A percentile compares a stretch with the other conserved stretches of the same genome.
Evolutionary conservation across 1,140 invertebrate species (phyloP).

Genomic region (Ruditapes philippinarum): DNA sequence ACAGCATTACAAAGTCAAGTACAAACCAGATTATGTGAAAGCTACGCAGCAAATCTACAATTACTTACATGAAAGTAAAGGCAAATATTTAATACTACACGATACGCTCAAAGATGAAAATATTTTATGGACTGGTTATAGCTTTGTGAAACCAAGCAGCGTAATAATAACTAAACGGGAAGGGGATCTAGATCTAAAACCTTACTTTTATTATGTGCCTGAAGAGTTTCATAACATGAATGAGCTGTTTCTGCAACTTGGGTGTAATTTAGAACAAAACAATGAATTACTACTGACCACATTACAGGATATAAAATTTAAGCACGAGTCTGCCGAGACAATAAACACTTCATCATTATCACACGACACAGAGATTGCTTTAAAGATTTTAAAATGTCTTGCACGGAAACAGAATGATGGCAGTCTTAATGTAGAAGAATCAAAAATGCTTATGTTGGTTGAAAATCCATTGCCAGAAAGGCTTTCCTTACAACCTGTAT

Average conservation of each 20-base stretch:
- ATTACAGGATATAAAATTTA: background rate
- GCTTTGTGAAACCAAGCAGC: background rate
- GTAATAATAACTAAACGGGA: background rate
- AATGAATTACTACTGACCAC: background rate
- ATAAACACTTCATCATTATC: background rate
- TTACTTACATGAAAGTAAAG: background rate
- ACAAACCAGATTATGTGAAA: slow-evolving; percentile 25
- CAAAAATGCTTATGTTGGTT: background rate
- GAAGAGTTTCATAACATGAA: background rate
- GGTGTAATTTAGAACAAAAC: slow-evolving; percentile 5
- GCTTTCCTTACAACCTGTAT: background rate
- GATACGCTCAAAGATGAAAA: background rate
- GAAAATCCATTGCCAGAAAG: background rate
- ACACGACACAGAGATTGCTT: background rate
- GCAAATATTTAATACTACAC: background rate
- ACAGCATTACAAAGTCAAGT: background rate
- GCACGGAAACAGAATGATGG: background rate
- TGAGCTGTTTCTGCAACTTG: slow-evolving; percentile 6
- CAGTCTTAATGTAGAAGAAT: background rate
- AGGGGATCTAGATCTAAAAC: slow-evolving; percentile 11
- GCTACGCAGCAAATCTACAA: slow-evolving; percentile 16
- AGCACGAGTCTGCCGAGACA: background rate
- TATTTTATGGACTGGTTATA: slow-evolving; percentile 10
- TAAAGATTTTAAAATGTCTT: background rate
- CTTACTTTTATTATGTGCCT: slow-evolving; percentile 1